A percentile compares a stretch with the other conserved stretches of the same genome.
Conservation (phyloP, 2,113 vertebrate species). For the Phalacrocorax aristotelis region DNA sequence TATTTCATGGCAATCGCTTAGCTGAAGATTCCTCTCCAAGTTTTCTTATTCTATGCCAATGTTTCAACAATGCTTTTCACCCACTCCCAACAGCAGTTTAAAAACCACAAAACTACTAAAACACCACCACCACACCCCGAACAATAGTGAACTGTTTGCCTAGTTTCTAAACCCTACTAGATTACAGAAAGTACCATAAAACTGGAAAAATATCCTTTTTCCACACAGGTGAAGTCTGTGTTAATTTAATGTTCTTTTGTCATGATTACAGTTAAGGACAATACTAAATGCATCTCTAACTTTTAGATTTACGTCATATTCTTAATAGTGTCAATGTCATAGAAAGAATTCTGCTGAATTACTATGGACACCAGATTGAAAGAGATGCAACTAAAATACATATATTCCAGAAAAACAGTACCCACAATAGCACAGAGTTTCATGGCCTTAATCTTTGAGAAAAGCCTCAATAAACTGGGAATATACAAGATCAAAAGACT, state of each 20-base stretch:
- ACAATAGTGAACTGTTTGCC: not conserved
- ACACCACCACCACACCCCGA: accelerated
- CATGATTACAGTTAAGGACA: not conserved
- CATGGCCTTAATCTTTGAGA: not conserved
- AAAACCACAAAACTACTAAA: not conserved
- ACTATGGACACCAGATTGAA: not conserved
- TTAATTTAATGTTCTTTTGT: not conserved
- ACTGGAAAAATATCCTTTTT: not conserved
- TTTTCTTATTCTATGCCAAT: not conserved
- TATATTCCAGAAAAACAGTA: not conserved
- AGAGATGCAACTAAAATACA: not conserved
- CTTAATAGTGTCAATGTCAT: not conserved
- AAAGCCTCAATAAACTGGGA: not conserved
- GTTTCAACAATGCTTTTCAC: not conserved
- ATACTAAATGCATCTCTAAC: not conserved
- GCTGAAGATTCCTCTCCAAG: not conserved
- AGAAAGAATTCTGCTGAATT: not conserved
- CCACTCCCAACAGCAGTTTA: not conserved
- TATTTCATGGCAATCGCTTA: not conserved
- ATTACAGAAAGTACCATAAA: not conserved
- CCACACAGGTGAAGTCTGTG: not conserved
- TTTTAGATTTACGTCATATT: not conserved
- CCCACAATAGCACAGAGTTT: not conserved
- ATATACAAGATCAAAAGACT: not conserved
- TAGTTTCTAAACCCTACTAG: not conserved